A percentile compares a stretch with the other conserved stretches of the same genome.
phyloP scores from a whole-genome alignment of 92 coral and sea anemone species.

The Desmophyllum pertusum region DNA sequence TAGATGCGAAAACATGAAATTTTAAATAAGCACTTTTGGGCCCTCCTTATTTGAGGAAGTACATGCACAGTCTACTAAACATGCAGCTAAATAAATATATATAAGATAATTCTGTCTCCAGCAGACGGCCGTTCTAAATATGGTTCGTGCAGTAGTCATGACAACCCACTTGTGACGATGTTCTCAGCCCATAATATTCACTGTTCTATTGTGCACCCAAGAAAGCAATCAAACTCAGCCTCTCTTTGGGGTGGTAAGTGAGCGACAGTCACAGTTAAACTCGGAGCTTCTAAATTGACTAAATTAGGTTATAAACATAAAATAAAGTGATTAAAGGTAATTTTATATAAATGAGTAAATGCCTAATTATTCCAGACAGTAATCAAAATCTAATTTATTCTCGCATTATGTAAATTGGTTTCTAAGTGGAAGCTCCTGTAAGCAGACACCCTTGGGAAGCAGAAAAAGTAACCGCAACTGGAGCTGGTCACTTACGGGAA shows the following conservation, averaged over 20 bases:
- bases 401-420: too few species aligned
- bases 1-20: background rate
- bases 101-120: slow-evolving; percentile 25
- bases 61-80: background rate
- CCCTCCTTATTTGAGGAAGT: background rate
- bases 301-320: background rate
- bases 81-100: background rate
- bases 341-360: background rate
- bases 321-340: background rate
- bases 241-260: slow-evolving; percentile 42
- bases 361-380: too few species aligned
- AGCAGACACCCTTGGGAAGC: too few species aligned
- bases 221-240: slow-evolving; percentile 36
- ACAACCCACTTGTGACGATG: slow-evolving; percentile 44
- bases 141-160: slow-evolving; percentile 22
- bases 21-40: background rate
- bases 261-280: background rate
- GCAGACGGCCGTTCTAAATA: slow-evolving; percentile 34
- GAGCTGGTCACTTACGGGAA: too few species aligned
- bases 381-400: too few species aligned
- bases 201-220: slow-evolving; percentile 68
- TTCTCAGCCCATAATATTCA: slow-evolving; percentile 53
- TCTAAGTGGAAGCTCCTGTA: too few species aligned
- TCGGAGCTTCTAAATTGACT: background rate
- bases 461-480: too few species aligned